Percentiles rank a stretch among this genome's conserved stretches.
Evolutionary conservation across 2,797 vertebrate species (phyloP).

Genomic region (Mus caroli): DNA sequence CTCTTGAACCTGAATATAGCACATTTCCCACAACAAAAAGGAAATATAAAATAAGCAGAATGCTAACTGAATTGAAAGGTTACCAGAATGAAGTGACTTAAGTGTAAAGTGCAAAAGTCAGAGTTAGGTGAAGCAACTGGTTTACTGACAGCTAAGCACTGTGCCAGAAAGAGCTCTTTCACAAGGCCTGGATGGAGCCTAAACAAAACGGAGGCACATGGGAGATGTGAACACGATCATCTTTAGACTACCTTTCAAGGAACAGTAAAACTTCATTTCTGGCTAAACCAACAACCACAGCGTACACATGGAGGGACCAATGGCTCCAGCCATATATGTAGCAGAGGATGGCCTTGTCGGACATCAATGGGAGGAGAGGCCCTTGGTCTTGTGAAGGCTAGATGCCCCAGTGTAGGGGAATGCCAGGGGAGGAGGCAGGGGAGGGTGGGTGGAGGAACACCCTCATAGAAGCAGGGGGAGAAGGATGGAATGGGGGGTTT

Average conservation of each 20-base stretch:
- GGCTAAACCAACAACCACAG: neutral
- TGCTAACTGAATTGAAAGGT: constrained; percentile 29
- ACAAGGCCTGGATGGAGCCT: neutral
- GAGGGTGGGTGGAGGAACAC: too few relatives aligned
- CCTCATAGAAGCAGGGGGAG: too few relatives aligned
- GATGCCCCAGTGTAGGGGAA: too few relatives aligned
- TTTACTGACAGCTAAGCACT: neutral
- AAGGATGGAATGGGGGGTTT: too few relatives aligned
- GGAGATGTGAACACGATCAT: neutral
- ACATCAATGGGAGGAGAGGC: too few relatives aligned
- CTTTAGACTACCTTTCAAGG: neutral
- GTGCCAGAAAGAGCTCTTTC: constrained; percentile 18
- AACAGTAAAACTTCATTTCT: neutral
- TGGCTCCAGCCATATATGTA: too few relatives aligned
- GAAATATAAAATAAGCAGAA: neutral
- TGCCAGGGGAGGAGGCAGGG: too few relatives aligned
- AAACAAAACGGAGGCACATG: neutral
- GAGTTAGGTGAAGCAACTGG: neutral
- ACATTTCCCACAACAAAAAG: constrained; percentile 20
- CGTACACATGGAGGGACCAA: too few relatives aligned
- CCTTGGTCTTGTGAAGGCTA: too few relatives aligned
- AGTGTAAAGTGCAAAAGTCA: constrained; percentile 23
- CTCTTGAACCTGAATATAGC: constrained; percentile 27
- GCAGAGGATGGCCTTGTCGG: too few relatives aligned
- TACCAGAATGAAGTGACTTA: neutral